Percentiles rank a stretch among this genome's conserved stretches.
Evolutionary conservation across 2,888 invertebrate species (phyloP).

Genomic region (Keiferia lycopersicella): DNA sequence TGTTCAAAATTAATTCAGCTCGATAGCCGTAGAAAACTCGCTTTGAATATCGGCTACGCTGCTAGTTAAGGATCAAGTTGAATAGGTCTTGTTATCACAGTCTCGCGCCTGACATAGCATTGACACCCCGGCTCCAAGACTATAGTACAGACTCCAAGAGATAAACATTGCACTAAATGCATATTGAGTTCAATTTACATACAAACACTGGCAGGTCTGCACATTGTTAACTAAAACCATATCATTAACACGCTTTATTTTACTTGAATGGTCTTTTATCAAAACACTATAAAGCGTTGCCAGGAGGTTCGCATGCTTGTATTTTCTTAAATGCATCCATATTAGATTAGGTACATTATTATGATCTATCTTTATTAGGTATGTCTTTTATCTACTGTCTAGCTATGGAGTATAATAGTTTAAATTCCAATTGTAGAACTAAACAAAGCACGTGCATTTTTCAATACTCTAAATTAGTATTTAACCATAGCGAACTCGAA

Average conservation of each 20-base stretch:
- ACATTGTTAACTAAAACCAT: background rate
- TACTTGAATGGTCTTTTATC: background rate
- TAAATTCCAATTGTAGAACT: background rate
- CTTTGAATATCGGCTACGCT: background rate
- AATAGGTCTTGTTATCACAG: constrained; percentile 44
- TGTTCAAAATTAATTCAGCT: background rate
- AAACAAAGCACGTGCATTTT: background rate
- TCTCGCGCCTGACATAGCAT: constrained; percentile 50
- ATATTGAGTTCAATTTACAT: constrained; percentile 24
- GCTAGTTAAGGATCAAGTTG: background rate
- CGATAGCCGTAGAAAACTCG: background rate
- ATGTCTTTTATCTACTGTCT: no score
- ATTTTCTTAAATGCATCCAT: no score
- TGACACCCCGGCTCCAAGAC: constrained; percentile 54
- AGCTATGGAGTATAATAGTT: no score
- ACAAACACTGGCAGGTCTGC: background rate
- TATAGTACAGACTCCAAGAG: constrained; percentile 44
- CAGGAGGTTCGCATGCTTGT: no score
- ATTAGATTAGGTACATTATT: no score
- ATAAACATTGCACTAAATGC: constrained; percentile 41
- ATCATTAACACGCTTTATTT: background rate
- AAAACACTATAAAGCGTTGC: no score
- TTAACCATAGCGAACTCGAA: constrained; percentile 1
- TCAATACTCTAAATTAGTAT: constrained; percentile 8
- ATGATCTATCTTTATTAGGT: no score